Base-by-base conservation (phyloP, 2,888 invertebrate genomes). In the Urechis unicinctus region DNA sequence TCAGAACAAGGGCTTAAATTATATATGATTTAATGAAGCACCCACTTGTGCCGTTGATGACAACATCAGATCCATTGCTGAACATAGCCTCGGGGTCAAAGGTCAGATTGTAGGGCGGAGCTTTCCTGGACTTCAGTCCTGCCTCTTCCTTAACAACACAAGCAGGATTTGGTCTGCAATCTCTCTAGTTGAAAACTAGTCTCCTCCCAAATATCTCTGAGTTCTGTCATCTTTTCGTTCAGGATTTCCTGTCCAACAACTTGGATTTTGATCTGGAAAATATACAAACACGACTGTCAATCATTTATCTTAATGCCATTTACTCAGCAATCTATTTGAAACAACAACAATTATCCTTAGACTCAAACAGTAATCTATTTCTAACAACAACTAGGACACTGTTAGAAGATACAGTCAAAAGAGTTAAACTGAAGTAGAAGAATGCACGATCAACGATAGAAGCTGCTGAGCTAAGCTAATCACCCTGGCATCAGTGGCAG, bases 141-240 rank as follows among this genome's bases (percentile, higher is more conserved):
- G 82, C 80, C 79, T 85, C 88, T 80, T 97, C 96, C 68, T 89
- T 85, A 44, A 83, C 79, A 1, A 88, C 89, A 72, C 91, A 93
- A 3, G 84, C 82, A 0, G 84, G 81, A 72, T 90, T 88, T n/a
- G 0, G 89, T 86, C 79, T 97, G 97, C 17, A 86, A 82, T 61
- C 85, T 82, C 75, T 97, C 97, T 52, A 98, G 77, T 63, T 86
- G 86, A 74, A 88, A 93, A 78, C 95, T 94, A 0, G 95, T 96
- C 74, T 91, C 91, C 77, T 97, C 97, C 97, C 97, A 98, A 73
- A 87, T 84, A 69, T 86, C 84, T 77, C 89, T 86, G 43, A 93
- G 80, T 0, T 84, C 80, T 30, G 85, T 80, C 53, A 92, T 82
- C 3, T 56, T 53, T 13, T 68, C 68, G n/a, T 58, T 52, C 26